phyloP scores from a whole-genome alignment of 2,888 invertebrate genomes.

The Latrodectus elegans region DNA sequence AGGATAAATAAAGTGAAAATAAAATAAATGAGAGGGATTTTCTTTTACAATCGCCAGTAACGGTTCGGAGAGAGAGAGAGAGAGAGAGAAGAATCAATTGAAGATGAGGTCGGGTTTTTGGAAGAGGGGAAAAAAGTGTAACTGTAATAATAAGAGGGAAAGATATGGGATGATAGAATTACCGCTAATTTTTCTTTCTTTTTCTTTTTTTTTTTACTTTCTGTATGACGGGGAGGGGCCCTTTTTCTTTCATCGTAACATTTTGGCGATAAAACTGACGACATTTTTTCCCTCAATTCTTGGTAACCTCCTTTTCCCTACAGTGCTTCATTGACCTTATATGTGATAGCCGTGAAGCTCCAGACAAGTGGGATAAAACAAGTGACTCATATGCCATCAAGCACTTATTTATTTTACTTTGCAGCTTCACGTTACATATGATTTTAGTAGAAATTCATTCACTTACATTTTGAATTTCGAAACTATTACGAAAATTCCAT shows the following conservation, averaged over 20 bases:
- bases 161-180: conserved; percentile 53
- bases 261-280: conserved; percentile 14
- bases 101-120: conserved; percentile 43
- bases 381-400: too few relatives aligned
- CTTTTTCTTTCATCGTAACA: conserved; percentile 8
- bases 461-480: too few relatives aligned
- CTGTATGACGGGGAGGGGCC: neutral
- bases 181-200: conserved; percentile 23
- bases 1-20: conserved; percentile 54
- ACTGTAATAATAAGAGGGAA: conserved; percentile 27
- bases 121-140: neutral
- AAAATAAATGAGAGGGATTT: conserved; percentile 54
- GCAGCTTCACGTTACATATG: too few relatives aligned
- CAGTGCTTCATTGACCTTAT: neutral
- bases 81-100: conserved; percentile 37
- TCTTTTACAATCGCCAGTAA: conserved; percentile 39
- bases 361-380: neutral
- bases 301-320: neutral
- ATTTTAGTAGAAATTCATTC: too few relatives aligned
- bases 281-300: neutral
- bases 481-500: too few relatives aligned
- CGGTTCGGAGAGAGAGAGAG: too few relatives aligned
- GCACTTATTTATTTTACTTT: too few relatives aligned
- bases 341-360: neutral
- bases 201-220: conserved; percentile 9